Base-by-base conservation (phyloP, 1,140 invertebrate species). In the Drosophila truncata region DNA sequence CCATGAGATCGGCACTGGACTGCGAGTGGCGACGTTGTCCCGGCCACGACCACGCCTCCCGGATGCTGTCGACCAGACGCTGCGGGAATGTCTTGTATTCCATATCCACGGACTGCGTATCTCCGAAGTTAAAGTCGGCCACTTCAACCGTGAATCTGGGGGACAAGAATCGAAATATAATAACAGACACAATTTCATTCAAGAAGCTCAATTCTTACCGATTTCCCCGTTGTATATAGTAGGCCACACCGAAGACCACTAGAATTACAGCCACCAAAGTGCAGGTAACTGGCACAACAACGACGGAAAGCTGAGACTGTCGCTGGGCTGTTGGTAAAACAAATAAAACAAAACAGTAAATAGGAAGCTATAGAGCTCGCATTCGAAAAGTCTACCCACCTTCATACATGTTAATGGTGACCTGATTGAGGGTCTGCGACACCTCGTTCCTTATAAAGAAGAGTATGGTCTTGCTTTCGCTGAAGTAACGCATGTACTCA, bases 61-160 rank as follows among this genome's bases (percentile, higher is more conserved):
- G 92, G 75, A 98, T 95, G n/a, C 96, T 96, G 74, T 97, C 97
- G 29, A 95, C 93, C 4, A 98, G 93, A 46, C 97, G 94, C 82
- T 97, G 96, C 7, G 94, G 94, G 85, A 98, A 97, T 25, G 96
- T 97, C 93, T 97, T 97, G 82, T 97, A 97, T 73, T 97, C 97
- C 92, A 97, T 94, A 66, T 97, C 96, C 11, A 95, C 94, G 37
- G 93, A 94, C 91, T 95, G 95, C 27, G 92, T 93, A 76, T 97
- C 95, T 2, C 96, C 96, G 91, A 98, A 98, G 93, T 98, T 96
- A 84, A 98, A 98, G 91, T 98, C 96, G 0, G 97, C 97, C 4
- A 97, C 97, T 94, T 98, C 97, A 18, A 98, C 94, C 3, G 94
- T 96, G 80, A 96, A 96, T 77, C 96, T 96, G 87, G 47, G 5